A percentile compares a stretch with the other conserved stretches of the same genome.
phyloP scores from a whole-genome alignment of 2,113 vertebrate species.

The Addax nasomaculatus region DNA sequence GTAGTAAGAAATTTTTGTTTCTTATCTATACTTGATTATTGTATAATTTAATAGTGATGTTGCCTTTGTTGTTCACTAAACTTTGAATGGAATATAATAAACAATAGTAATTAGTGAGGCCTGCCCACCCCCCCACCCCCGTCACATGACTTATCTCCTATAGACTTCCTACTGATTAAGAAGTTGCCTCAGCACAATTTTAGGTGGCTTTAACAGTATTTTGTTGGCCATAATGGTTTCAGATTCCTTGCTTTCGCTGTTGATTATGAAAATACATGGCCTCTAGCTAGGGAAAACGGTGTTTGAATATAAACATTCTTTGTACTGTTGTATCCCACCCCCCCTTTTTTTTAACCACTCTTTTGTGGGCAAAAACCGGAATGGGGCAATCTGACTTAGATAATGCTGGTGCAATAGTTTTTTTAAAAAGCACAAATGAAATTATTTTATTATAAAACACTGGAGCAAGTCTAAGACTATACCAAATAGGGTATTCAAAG shows the following conservation, averaged over 20 bases:
- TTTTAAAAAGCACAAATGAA: neutral
- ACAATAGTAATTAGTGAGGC: neutral
- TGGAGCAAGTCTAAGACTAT: constrained; percentile 8
- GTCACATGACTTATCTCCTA: neutral
- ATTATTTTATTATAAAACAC: constrained; percentile 3
- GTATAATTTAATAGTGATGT: neutral
- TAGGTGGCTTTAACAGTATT: neutral
- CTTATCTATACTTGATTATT: neutral
- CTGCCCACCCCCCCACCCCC: accelerated
- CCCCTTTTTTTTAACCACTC: neutral
- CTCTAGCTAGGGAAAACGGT: neutral
- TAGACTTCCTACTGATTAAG: neutral
- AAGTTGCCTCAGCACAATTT: neutral
- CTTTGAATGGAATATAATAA: constrained; percentile 11
- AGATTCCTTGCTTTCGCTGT: neutral
- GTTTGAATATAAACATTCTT: neutral
- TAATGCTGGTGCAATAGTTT: neutral
- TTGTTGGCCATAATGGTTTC: neutral
- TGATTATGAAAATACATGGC: constrained; percentile 14
- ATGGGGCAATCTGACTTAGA: neutral
- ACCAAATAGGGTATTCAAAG: neutral
- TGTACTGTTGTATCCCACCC: neutral
- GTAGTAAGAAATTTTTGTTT: neutral
- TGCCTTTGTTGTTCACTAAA: constrained; percentile 8
- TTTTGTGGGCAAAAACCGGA: neutral